These are phyloP conservation scores for Philhelius pedissequus DNA, from an alignment of 2,888 invertebrate species.

Conservation along the genomic window DNA sequence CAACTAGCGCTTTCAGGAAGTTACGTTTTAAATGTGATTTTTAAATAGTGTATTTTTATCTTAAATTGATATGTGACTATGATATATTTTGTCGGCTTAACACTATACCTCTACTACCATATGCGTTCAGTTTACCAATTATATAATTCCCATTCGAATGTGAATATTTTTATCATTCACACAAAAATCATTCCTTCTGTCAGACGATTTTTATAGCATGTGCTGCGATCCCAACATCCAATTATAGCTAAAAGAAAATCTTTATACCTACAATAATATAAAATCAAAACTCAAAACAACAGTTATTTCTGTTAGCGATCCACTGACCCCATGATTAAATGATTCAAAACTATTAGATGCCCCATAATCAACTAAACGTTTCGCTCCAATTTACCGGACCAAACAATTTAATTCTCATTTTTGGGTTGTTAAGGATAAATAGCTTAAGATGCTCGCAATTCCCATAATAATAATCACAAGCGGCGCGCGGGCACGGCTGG, in stretches of 20 bases:
- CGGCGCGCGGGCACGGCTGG: not conserved
- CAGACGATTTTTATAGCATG: constrained; percentile 21
- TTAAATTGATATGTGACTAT: no score
- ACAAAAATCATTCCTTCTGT: not conserved
- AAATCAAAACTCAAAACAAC: constrained; percentile 45
- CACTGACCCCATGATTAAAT: constrained; percentile 64
- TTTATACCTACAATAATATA: constrained; percentile 29
- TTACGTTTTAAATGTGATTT: no score
- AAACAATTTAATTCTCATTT: constrained; percentile 52
- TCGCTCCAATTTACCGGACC: constrained; percentile 68
- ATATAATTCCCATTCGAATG: not conserved
- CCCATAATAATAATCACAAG: constrained; percentile 38
- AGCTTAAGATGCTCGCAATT: not conserved
- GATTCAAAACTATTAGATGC: constrained; percentile 63
- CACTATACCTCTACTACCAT: no score
- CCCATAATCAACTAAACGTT: constrained; percentile 69
- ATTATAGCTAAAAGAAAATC: constrained; percentile 41
- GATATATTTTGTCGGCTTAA: no score
- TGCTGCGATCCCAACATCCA: constrained; percentile 32
- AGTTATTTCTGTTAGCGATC: constrained; percentile 56
- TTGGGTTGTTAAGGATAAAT: not conserved
- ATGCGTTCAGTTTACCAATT: not conserved
- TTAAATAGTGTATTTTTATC: no score
- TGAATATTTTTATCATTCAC: not conserved
- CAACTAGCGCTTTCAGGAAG: no score